phyloP scores from a whole-genome alignment of 2,797 vertebrate genomes.

The Amniataba percoides region DNA sequence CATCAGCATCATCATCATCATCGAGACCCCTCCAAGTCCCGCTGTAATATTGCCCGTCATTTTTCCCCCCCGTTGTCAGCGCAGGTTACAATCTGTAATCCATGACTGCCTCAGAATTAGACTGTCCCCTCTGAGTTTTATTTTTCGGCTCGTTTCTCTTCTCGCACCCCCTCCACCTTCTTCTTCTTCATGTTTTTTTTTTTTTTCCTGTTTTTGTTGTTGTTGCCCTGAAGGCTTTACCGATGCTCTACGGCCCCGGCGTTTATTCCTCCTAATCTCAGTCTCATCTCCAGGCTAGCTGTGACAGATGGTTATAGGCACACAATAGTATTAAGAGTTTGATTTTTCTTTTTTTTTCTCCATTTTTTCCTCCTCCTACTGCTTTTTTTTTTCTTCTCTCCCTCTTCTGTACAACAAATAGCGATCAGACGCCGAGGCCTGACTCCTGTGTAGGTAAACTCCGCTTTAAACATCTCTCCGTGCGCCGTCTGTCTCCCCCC shows the following conservation, averaged over 20 bases:
- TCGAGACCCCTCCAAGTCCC: conserved; percentile 89
- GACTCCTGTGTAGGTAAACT: conserved; percentile 94
- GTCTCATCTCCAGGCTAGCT: conserved; percentile 98
- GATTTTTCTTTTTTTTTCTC: conserved; percentile 82
- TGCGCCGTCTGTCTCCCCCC: conserved; percentile 58
- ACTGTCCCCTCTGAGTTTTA: conserved; percentile 93
- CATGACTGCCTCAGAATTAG: conserved; percentile 97
- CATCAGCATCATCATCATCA: conserved; percentile 65
- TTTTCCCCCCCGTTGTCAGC: conserved; percentile 92
- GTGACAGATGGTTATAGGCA: conserved; percentile 99
- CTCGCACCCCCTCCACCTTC: conserved; percentile 32
- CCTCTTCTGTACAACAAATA: conserved; percentile 93
- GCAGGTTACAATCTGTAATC: conserved; percentile 99
- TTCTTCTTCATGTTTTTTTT: conserved; percentile 66
- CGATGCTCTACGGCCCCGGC: conserved; percentile 91
- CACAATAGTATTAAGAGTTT: conserved; percentile 99
- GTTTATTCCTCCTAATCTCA: conserved; percentile 89
- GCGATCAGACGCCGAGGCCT: conserved; percentile 90
- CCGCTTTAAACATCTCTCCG: conserved; percentile 77
- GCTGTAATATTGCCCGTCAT: conserved; percentile 94
- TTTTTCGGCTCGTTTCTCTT: conserved; percentile 83
- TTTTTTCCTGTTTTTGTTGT: conserved; percentile 78
- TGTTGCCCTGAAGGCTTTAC: conserved; percentile 93
- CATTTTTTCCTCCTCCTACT: conserved; percentile 15
- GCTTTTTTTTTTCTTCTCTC: conserved; percentile 14